These are phyloP conservation scores for Chrysolina oricalcia DNA, from an alignment of 2,888 invertebrate species.

Conservation along the genomic window DNA sequence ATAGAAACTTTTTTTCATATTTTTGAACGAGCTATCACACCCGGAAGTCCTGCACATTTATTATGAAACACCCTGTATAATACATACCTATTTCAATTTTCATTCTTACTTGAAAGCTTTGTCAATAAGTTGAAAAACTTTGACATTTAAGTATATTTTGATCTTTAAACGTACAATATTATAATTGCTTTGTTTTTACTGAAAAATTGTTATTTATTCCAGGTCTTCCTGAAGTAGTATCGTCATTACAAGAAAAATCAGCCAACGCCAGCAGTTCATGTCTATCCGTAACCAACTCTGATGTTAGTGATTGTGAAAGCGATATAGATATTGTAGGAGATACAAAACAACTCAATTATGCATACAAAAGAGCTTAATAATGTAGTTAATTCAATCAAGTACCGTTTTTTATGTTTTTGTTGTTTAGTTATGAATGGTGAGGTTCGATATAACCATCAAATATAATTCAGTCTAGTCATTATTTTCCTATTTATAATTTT, in stretches of 20 bases:
- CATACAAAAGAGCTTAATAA: conserved; percentile 56
- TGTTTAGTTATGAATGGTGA: conserved; percentile 7
- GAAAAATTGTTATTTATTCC: conserved; percentile 28
- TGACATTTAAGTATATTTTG: too few relatives aligned
- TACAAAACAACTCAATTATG: conserved; percentile 59
- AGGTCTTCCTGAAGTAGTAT: conserved; percentile 42
- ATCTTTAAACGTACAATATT: too few relatives aligned
- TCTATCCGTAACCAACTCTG: conserved; percentile 63
- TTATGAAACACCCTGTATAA: too few relatives aligned
- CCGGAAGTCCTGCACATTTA: too few relatives aligned
- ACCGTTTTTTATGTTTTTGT: conserved; percentile 1
- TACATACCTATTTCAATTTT: too few relatives aligned
- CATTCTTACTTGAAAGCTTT: too few relatives aligned
- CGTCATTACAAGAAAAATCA: conserved; percentile 41
- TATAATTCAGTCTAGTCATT: background rate
- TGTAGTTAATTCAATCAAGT: conserved; percentile 5
- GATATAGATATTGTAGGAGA: conserved; percentile 79
- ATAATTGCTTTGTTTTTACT: too few relatives aligned
- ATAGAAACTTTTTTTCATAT: too few relatives aligned
- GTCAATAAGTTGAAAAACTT: too few relatives aligned
- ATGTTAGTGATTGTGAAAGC: conserved; percentile 76
- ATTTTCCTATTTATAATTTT: background rate
- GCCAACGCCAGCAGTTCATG: conserved; percentile 46
- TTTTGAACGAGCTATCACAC: too few relatives aligned
- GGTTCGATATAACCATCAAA: conserved; percentile 1